Base-by-base conservation (phyloP, 1,140 invertebrate species). In the Orussus abietinus region DNA sequence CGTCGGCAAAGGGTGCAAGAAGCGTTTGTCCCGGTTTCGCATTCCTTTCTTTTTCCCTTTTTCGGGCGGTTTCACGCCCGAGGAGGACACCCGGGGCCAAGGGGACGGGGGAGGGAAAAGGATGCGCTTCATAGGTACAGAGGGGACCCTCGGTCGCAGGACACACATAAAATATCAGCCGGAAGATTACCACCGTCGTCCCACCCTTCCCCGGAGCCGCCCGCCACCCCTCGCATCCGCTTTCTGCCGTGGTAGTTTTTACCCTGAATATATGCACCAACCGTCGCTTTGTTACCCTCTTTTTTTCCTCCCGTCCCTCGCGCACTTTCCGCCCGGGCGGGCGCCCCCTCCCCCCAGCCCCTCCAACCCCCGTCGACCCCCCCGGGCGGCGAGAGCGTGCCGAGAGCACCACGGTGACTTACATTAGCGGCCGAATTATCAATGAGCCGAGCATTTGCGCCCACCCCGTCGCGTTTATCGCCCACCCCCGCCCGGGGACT, bases 141-240 rank as follows among this genome's bases (percentile, higher is more conserved):
- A 29, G 53, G 42, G 36, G 40, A 48, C 36, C 15, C 42, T 44
- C 47, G 48, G 38, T 53, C 38, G 39, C 38, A 48, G 56, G 52
- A 53, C 53, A 55, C 51, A 46, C 49, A 59, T 57, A 57, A 59
- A 59, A 53, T 57, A 59, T 57, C 55, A 59, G 46, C 42, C 55
- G 55, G 55, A 57, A 59, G 56, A 59, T 59, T 59, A 57, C 55
- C 52, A 57, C 51, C 55, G 43, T 54, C 46, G 45, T 42, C 17
- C 55, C 52, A 57, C 51, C 55, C 41, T 54, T 44, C 48, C 45
- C 17, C 40, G 17, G 42, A 22, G 38, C 30, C 46, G 42, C 35
- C 31, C 36, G 36, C 52, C 37, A 44, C 43, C 42, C 49, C 38
- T 47, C 44, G 35, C 47, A 57, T 59, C 52, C 56, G 44, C 44